Conservation (phyloP, 2,113 vertebrate genomes). For the Cacatua alba region DNA sequence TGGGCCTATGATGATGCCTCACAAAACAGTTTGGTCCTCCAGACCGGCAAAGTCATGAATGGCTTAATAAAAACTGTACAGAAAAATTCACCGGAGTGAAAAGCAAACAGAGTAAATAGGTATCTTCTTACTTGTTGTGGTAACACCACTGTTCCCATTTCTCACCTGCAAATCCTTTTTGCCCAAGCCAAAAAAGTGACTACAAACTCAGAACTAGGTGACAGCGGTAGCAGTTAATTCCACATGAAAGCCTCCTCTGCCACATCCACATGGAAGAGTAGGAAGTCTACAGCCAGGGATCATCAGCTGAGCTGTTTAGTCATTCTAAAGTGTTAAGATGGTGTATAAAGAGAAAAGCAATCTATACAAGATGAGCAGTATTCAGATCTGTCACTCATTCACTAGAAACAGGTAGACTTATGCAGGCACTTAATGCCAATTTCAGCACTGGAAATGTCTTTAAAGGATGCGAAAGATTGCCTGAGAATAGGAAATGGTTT, state of each 20-base stretch:
- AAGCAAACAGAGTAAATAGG: not conserved
- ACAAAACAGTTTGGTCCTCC: not conserved
- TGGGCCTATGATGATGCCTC: not conserved
- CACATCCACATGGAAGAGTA: not conserved
- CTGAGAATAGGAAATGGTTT: conserved; percentile 21
- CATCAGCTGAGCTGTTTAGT: not conserved
- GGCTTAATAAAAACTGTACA: not conserved
- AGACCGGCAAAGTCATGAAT: not conserved
- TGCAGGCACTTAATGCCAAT: not conserved
- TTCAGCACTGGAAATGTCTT: conserved; percentile 13
- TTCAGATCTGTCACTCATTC: not conserved
- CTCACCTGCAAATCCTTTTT: not conserved
- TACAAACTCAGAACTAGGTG: not conserved
- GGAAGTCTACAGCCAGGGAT: not conserved
- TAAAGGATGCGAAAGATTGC: not conserved
- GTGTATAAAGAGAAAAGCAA: not conserved
- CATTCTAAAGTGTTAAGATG: not conserved
- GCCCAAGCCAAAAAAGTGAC: not conserved
- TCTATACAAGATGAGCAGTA: not conserved
- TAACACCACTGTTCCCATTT: not conserved
- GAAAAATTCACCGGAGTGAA: not conserved
- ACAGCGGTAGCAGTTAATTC: not conserved
- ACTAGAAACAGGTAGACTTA: conserved; percentile 5
- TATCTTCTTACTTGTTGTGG: not conserved
- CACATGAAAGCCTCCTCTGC: not conserved